Evolutionary conservation across 1,140 invertebrate species (phyloP), one percentile per base, ranked within the genome.

Genomic region (Calycopis cecrops): DNA sequence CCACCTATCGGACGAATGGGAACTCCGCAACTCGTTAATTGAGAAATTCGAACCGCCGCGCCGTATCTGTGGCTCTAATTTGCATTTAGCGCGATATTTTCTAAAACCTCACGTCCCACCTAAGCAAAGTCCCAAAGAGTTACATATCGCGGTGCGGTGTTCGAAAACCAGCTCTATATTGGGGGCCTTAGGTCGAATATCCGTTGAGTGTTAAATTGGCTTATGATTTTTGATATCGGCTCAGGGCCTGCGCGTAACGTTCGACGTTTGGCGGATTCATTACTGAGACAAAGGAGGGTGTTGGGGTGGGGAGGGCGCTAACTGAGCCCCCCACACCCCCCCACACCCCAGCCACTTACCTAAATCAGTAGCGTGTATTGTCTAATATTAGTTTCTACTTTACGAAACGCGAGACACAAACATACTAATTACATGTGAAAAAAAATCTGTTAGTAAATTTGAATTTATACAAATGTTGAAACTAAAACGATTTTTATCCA

Each of bases 201-300:
- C 61, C 67, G 60, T 58, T 72, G 60, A 64, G 50, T 57, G 34
- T 62, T 61, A 58, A 57, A 67, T 67, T 57, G 65, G 66, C 61
- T 57, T 76, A 70, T 80, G 78, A 76, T 76, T 70, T 76, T 64
- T 73, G 73, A 60, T 72, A 71, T 74, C 59, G 69, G 68, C 61
- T 48, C 59, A 65, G 78, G 73, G 79, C 65, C 67, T 79, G 82
- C 79, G 82, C 82, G 73, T 84, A 74, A 76, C 69, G 76, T 75
- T 82, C 79, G 79, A 69, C 72, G 82, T 85, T 85, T 82, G 80
- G 67, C 69, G 80, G 79, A 82, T 83, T 85, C 82, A 85, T 85
- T 83, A 83, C 77, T 73, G 77, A 85, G 80, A 85, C 79, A 85
- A 83, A 84, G 73, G 60, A 54, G 67, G 61, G 65, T 40, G 44